Percentiles rank a stretch among this genome's conserved stretches.
These are phyloP conservation scores for Leuciscus waleckii DNA, from an alignment of 2,797 vertebrate species.

Conservation along the genomic window DNA sequence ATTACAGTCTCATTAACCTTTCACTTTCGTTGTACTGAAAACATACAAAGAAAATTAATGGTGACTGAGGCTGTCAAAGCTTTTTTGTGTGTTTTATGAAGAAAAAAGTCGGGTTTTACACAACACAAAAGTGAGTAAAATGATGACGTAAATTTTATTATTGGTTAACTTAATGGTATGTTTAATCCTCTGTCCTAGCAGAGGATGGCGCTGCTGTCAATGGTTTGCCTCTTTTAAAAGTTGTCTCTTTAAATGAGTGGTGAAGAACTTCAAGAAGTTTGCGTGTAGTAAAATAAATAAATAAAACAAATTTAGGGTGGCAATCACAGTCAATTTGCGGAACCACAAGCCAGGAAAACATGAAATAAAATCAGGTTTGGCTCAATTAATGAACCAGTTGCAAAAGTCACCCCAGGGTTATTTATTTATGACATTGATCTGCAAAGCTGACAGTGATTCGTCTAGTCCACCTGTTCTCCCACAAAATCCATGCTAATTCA, in stretches of 20 bases:
- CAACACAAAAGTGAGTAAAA: neutral
- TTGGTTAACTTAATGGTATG: neutral
- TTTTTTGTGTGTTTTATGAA: neutral
- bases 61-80: neutral
- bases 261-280: neutral
- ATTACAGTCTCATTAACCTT: neutral
- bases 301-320: neutral
- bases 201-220: constrained; percentile 20
- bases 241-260: neutral
- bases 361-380: neutral
- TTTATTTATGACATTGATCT: constrained; percentile 10
- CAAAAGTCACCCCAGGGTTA: neutral
- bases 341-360: neutral
- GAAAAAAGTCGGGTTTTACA: neutral
- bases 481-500: neutral
- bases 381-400: neutral
- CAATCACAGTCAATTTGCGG: neutral
- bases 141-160: neutral
- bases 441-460: neutral
- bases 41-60: neutral
- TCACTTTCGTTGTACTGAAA: neutral
- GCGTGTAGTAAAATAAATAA: neutral
- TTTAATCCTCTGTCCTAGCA: neutral
- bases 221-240: neutral
- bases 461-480: neutral